phyloP scores from a whole-genome alignment of 2,113 vertebrate species.

The Anarhynchus alexandrinus region DNA sequence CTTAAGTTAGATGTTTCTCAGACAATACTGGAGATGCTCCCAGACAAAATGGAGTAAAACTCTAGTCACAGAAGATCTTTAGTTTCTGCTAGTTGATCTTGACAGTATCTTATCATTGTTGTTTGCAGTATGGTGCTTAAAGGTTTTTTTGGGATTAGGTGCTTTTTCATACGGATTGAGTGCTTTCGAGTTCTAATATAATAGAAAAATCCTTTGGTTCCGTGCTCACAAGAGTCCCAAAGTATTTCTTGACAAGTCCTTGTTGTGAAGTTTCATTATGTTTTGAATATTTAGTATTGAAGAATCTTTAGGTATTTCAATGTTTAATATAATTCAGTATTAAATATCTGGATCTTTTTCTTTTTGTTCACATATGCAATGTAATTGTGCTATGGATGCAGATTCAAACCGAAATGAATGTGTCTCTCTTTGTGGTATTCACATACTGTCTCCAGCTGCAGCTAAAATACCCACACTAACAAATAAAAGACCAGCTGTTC shows the following conservation, averaged over 20 bases:
- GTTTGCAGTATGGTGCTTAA: not conserved
- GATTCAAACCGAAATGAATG: not conserved
- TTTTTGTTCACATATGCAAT: not conserved
- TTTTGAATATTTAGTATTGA: not conserved
- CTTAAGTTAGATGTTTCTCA: not conserved
- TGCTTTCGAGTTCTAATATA: not conserved
- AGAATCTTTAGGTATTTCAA: not conserved
- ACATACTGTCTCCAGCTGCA: not conserved
- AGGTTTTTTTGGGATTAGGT: not conserved
- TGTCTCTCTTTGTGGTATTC: not conserved
- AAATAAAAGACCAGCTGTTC: not conserved
- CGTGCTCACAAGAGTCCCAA: not conserved
- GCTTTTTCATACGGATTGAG: not conserved
- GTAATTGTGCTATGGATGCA: not conserved
- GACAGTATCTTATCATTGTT: not conserved
- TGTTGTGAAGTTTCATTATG: not conserved
- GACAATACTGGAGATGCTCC: not conserved
- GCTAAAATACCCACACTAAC: not conserved
- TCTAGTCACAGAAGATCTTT: not conserved
- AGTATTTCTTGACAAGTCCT: not conserved
- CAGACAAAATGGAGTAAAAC: not conserved
- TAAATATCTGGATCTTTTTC: not conserved
- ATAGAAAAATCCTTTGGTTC: not conserved
- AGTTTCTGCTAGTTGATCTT: not conserved
- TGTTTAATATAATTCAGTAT: not conserved